Percentiles rank a stretch among this genome's conserved stretches.
Conservation (phyloP, 1,140 invertebrate genomes). For the Bemisia tabaci region DNA sequence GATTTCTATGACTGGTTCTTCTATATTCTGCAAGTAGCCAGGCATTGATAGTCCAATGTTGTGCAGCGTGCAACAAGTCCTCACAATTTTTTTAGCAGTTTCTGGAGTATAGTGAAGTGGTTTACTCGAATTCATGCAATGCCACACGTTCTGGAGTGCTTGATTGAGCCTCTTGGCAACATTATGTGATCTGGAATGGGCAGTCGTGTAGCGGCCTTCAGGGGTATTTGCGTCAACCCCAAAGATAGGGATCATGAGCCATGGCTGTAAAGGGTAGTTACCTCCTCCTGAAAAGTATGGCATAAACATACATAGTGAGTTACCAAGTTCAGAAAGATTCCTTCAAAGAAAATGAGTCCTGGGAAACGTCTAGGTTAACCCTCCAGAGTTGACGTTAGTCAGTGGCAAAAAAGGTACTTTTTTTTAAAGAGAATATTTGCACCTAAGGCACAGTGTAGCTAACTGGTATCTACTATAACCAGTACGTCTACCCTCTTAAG, state of each 20-base stretch:
- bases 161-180: not conserved
- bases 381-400: too few species aligned
- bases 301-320: too few species aligned
- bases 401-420: too few species aligned
- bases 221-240: not conserved
- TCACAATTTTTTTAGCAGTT: not conserved
- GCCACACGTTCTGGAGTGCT: not conserved
- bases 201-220: not conserved
- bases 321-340: too few species aligned
- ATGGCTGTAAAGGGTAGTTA: not conserved
- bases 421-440: too few species aligned
- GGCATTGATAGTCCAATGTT: not conserved
- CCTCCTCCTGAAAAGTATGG: not conserved
- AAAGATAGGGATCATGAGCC: not conserved
- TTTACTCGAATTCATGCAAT: not conserved
- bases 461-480: too few species aligned
- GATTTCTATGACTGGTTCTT: not conserved
- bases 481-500: too few species aligned
- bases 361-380: too few species aligned
- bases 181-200: not conserved
- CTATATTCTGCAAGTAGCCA: not conserved
- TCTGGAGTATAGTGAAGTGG: not conserved
- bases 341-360: too few species aligned
- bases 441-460: too few species aligned
- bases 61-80: not conserved